A percentile compares a stretch with the other conserved stretches of the same genome.
phyloP scores from a whole-genome alignment of 2,113 vertebrate species.

The Ranitomeya imitator region DNA sequence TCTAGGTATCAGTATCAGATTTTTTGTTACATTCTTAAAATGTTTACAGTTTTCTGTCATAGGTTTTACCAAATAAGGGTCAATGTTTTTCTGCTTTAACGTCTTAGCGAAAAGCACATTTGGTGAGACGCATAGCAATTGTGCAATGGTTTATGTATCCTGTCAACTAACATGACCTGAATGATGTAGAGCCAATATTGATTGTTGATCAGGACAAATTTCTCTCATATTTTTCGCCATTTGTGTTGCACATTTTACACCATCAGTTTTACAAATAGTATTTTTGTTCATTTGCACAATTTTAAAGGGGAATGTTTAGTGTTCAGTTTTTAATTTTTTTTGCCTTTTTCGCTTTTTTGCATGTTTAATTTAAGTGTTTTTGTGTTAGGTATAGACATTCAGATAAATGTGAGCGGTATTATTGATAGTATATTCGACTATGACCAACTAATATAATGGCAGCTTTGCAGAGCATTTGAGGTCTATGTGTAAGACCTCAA shows the following conservation, averaged over 20 bases:
- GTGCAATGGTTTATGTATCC: slow-evolving; percentile 23
- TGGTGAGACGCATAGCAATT: slow-evolving; percentile 23
- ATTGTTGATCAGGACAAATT: slow-evolving; percentile 9
- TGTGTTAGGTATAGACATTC: too few species aligned
- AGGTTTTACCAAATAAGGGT: slow-evolving; percentile 35
- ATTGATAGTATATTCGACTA: too few species aligned
- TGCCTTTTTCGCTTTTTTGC: too few species aligned
- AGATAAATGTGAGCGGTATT: too few species aligned
- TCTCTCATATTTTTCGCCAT: neutral
- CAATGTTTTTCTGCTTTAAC: slow-evolving; percentile 29
- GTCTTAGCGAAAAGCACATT: neutral
- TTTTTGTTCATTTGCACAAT: too few species aligned
- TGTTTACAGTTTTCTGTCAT: slow-evolving; percentile 46
- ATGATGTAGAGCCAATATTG: neutral
- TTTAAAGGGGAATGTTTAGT: too few species aligned
- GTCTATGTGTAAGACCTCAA: too few species aligned
- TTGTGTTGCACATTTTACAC: neutral
- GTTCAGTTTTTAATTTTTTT: too few species aligned
- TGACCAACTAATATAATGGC: too few species aligned
- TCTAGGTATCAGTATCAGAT: slow-evolving; percentile 45
- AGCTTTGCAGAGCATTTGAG: too few species aligned
- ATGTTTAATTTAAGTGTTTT: too few species aligned
- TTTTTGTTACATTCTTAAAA: slow-evolving; percentile 38
- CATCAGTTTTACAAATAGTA: neutral
- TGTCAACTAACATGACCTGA: neutral